phyloP scores from a whole-genome alignment of 2,888 invertebrate genomes.

The Spodoptera exigua region DNA sequence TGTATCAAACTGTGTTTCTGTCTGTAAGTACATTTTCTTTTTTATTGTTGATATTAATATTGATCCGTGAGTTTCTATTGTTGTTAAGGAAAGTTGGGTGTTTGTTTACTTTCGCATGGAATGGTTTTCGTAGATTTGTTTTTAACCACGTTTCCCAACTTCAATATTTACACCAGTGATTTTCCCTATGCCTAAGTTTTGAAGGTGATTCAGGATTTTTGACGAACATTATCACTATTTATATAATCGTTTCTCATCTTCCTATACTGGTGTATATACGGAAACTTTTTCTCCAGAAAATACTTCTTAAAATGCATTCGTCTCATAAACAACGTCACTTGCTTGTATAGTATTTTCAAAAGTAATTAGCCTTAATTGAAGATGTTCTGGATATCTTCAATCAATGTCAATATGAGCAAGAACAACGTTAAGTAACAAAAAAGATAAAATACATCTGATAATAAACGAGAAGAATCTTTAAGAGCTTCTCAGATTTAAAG shows the following conservation, averaged over 20 bases:
- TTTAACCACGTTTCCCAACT: too few relatives aligned
- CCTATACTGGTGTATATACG: too few relatives aligned
- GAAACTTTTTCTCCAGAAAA: background rate
- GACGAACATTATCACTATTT: too few relatives aligned
- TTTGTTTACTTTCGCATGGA: background rate
- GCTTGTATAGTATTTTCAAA: constrained; percentile 6
- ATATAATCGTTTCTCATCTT: too few relatives aligned
- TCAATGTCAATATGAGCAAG: constrained; percentile 14
- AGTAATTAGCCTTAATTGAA: constrained; percentile 28
- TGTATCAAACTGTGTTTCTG: constrained; percentile 53
- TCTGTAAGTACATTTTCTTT: constrained; percentile 34
- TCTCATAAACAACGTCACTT: background rate
- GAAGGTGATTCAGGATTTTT: too few relatives aligned
- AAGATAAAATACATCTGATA: constrained; percentile 7
- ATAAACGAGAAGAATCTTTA: constrained; percentile 1
- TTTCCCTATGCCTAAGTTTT: too few relatives aligned
- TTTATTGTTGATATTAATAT: constrained; percentile 13
- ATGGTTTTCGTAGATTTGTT: background rate
- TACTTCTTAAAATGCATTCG: constrained; percentile 8
- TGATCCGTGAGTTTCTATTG: constrained; percentile 1
- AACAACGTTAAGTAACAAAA: constrained; percentile 10
- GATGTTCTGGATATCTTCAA: constrained; percentile 15
- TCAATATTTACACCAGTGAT: too few relatives aligned
- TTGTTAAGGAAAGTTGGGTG: constrained; percentile 8
- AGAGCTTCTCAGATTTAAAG: constrained; percentile 18